Conservation (phyloP, 2,888 invertebrate genomes). For the Drosophila trichaetosa region DNA sequence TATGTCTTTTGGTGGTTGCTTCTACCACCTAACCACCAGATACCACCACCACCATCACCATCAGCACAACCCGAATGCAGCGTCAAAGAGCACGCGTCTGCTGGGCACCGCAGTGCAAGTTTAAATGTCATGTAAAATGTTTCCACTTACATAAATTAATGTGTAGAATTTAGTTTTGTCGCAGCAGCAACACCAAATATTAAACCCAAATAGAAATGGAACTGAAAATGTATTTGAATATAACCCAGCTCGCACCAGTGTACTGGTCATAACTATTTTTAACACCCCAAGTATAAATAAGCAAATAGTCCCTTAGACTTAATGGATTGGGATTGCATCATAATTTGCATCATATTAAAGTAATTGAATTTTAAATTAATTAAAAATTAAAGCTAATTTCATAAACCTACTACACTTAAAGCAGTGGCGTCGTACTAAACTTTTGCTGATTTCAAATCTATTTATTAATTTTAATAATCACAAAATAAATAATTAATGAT, state of each 20-base stretch:
- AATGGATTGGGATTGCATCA: background rate
- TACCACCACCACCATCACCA: conserved; percentile 16
- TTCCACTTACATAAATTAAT: conserved; percentile 81
- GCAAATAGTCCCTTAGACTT: conserved; percentile 17
- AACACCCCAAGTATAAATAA: conserved; percentile 31
- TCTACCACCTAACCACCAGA: conserved; percentile 37
- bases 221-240: conserved; percentile 8
- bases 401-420: background rate
- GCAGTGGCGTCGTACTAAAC: background rate
- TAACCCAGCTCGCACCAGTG: background rate
- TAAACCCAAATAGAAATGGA: conserved; percentile 31
- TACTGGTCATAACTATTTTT: conserved; percentile 38
- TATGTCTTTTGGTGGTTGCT: conserved; percentile 69
- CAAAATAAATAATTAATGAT: too few relatives aligned
- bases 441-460: background rate
- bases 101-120: conserved; percentile 64
- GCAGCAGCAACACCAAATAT: conserved; percentile 36
- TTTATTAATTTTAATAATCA: background rate
- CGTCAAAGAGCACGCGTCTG: conserved; percentile 61
- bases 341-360: background rate
- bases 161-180: conserved; percentile 77
- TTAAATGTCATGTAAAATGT: conserved; percentile 81
- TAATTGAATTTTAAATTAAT: background rate
- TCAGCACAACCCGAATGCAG: conserved; percentile 37
- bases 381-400: background rate